Evolutionary conservation across 1,140 invertebrate genomes (phyloP), one percentile per base, ranked within the genome.

Genomic region (Drosophila ercepeae): DNA sequence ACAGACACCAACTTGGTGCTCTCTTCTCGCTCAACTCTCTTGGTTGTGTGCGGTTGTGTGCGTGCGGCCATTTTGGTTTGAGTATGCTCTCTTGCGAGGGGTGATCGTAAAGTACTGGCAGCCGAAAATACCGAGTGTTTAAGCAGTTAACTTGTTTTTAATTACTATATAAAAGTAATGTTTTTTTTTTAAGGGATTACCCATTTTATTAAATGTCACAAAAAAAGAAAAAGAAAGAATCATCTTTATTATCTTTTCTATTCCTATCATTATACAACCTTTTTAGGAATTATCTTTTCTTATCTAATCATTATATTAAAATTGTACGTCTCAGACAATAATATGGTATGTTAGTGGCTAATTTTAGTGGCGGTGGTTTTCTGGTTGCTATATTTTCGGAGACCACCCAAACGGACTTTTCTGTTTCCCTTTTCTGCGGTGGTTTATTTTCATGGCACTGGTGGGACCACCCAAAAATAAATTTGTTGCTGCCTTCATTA

Each of bases 21-120:
- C 46, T 48, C 46, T 25, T 3, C 42, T 14, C 67, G 67, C 53
- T 48, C 48, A 9, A 0, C 32, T 29, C 58, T 68, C 59, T 83
- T 72, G 55, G 25, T 19, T 9, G 48, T 48, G 29, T 77, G 68
- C n/a, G n/a, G n/a, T n/a, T 48, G 29, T 77, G 68, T 9, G 48
- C 44, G 29, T 77, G 68, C 82, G 81, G 81, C 81, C 81, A 86
- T 86, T 86, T 86, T 86, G 73, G 63, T 82, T 86, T 75, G 55
- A 79, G 76, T 42, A 53, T 48, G 44, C 58, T 64, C 59, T 48
- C 8, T 63, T 63, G 44, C 69, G 69, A 72, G 69, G 69, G 68
- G 8, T 8, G 69, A 4, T 73, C 9, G 5, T 54, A n/a, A 1
- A 4, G 34, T 57, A 36, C 7, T n/a, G 11, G 7, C 1, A 14